Evolutionary conservation across 2,888 invertebrate species (phyloP).

Genomic region (Leptinotarsa juncta): DNA sequence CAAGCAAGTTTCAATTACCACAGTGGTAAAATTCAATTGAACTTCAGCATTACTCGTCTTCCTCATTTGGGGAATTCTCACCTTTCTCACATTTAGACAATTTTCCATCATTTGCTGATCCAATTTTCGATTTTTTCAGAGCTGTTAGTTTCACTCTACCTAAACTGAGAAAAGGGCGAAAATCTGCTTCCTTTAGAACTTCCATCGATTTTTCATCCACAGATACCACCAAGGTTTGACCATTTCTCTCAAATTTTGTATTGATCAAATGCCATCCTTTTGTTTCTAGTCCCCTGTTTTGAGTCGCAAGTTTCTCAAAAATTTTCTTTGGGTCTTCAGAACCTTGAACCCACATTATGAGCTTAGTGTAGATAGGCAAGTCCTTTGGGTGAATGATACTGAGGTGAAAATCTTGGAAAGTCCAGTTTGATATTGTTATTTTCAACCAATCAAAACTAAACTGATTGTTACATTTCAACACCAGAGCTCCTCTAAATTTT

Average conservation of each 20-base stretch:
- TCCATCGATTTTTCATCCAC: constrained; percentile 21
- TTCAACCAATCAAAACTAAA: constrained; percentile 13
- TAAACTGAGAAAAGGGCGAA: constrained; percentile 14
- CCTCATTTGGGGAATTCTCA: neutral
- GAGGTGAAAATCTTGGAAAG: constrained; percentile 7
- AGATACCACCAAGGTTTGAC: constrained; percentile 21
- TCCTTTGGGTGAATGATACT: constrained; percentile 24
- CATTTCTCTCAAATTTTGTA: constrained; percentile 17
- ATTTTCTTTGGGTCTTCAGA: constrained; percentile 20
- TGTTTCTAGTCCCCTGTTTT: constrained; percentile 9
- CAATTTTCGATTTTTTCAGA: neutral
- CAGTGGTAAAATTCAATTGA: neutral
- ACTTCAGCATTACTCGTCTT: neutral
- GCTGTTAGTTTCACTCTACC: constrained; percentile 18
- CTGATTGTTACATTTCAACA: constrained; percentile 6
- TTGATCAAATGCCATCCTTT: constrained; percentile 29
- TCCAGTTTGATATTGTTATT: neutral
- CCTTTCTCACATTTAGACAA: neutral
- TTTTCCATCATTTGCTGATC: neutral
- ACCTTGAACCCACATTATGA: constrained; percentile 20
- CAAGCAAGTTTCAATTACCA: constrained; percentile 9
- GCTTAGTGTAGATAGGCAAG: constrained; percentile 26
- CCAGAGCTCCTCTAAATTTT: constrained; percentile 26
- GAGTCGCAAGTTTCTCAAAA: constrained; percentile 17
- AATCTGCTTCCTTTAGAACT: neutral